Conservation (phyloP, 2,113 vertebrate genomes). For the Oostethus manadensis region DNA sequence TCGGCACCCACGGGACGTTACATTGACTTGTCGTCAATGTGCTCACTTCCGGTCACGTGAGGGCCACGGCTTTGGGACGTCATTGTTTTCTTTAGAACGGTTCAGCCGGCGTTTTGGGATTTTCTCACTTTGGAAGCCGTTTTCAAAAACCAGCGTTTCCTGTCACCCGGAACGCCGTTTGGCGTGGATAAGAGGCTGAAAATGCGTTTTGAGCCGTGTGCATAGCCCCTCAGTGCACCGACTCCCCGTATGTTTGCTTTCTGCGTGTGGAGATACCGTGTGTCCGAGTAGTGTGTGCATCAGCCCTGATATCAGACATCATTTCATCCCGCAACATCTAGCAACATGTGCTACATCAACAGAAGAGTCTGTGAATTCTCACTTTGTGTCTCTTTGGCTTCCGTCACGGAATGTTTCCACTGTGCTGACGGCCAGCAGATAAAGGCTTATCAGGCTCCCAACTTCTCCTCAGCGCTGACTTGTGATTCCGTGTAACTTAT, state of each 20-base stretch:
- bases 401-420: conserved; percentile 7
- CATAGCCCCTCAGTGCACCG: no score
- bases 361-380: conserved; percentile 21
- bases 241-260: not conserved
- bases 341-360: conserved; percentile 6
- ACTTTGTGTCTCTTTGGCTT: not conserved
- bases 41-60: no score
- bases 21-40: no score
- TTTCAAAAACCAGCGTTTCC: no score
- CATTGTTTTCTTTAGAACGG: no score
- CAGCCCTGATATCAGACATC: not conserved
- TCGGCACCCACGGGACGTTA: no score
- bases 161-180: no score
- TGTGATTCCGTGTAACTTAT: conserved; percentile 2
- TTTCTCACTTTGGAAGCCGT: no score
- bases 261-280: not conserved
- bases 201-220: no score
- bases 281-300: not conserved
- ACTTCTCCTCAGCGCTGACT: not conserved
- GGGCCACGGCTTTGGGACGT: no score
- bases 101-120: no score
- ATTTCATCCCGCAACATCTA: conserved; percentile 11
- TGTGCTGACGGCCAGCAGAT: conserved; percentile 10
- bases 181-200: no score
- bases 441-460: not conserved